Evolutionary conservation across 1,140 invertebrate species (phyloP).

Genomic region (Brachionus rubens): DNA sequence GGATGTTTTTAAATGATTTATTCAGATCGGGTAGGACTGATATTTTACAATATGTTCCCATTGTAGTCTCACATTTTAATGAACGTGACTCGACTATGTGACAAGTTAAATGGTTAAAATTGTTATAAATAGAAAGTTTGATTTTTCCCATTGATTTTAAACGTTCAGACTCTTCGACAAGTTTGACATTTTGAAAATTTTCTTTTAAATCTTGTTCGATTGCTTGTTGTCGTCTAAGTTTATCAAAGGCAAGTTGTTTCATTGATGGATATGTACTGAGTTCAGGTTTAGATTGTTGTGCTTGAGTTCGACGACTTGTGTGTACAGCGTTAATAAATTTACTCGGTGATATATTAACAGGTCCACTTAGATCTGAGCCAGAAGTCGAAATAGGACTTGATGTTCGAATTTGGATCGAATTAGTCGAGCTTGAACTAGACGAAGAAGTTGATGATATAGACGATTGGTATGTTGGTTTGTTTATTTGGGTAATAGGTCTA

Average conservation of each 20-base stretch:
- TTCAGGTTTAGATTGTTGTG: not conserved
- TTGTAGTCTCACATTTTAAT: not conserved
- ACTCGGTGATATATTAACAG: not conserved
- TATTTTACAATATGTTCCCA: not conserved
- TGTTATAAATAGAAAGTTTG: slow-evolving; percentile 31
- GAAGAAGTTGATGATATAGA: not conserved
- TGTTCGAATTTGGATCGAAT: not conserved
- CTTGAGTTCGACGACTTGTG: not conserved
- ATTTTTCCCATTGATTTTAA: slow-evolving; percentile 31
- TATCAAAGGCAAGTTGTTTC: slow-evolving; percentile 35
- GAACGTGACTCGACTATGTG: not conserved
- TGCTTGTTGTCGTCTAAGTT: slow-evolving; percentile 6
- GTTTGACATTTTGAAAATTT: not conserved
- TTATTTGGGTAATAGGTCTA: not conserved
- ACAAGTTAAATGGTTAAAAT: slow-evolving; percentile 25
- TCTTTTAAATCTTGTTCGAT: slow-evolving; percentile 36
- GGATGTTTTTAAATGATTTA: slow-evolving; percentile 15
- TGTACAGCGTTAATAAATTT: slow-evolving; percentile 16
- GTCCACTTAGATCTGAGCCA: not conserved
- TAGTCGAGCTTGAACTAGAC: not conserved
- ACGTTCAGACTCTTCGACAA: not conserved
- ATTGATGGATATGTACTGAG: not conserved
- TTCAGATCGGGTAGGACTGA: slow-evolving; percentile 15
- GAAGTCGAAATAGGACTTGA: slow-evolving; percentile 2
- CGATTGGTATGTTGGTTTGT: not conserved